phyloP scores from a whole-genome alignment of 2,113 vertebrate species.

The Uropsilus gracilis region DNA sequence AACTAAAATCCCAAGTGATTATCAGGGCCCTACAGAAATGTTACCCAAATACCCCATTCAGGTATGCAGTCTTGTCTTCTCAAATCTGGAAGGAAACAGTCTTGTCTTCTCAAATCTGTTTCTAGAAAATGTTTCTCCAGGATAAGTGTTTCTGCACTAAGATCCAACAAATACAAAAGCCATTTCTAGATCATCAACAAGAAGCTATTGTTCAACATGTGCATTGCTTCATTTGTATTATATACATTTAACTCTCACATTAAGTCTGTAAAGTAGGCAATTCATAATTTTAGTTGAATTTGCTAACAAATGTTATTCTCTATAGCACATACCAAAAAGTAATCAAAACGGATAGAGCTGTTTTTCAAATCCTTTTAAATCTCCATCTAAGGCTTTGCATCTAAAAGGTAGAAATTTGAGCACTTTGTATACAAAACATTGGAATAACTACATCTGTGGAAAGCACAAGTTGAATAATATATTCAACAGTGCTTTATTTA shows the following conservation, averaged over 20 bases:
- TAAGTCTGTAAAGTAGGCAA: background rate
- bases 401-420: background rate
- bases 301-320: background rate
- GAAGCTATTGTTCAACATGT: background rate
- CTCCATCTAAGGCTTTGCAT: background rate
- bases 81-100: no score
- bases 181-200: background rate
- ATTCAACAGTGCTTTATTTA: no score
- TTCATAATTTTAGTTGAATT: background rate
- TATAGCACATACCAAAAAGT: background rate
- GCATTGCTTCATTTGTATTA: background rate
- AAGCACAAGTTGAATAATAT: no score
- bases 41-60: slow-evolving; percentile 10
- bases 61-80: slow-evolving; percentile 1
- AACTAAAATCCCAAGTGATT: slow-evolving; percentile 49
- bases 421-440: background rate
- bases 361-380: background rate
- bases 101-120: slow-evolving; percentile 25
- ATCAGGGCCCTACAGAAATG: background rate
- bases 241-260: background rate
- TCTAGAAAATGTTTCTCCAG: slow-evolving; percentile 26
- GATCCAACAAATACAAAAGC: slow-evolving; percentile 19
- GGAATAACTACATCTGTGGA: background rate
- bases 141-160: background rate
- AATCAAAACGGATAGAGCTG: background rate